Conservation (phyloP, 1,140 invertebrate genomes). For the Drosophila pseudoananassae region DNA sequence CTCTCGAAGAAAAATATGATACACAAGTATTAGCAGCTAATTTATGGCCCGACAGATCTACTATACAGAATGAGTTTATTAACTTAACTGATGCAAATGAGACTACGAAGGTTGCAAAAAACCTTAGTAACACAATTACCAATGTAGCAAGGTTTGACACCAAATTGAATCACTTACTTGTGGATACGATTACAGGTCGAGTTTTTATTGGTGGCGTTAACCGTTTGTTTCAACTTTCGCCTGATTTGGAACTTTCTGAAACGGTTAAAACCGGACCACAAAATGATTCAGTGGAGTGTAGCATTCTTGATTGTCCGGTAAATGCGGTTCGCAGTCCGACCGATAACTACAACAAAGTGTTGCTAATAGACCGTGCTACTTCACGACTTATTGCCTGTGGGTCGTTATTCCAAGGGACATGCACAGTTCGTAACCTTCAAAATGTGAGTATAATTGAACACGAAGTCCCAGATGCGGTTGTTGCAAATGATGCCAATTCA, state of each 20-base stretch:
- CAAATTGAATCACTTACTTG: constrained; percentile 91
- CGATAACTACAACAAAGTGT: constrained; percentile 97
- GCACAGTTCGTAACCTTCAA: constrained; percentile 93
- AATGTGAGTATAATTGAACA: constrained; percentile 93
- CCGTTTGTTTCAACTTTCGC: constrained; percentile 95
- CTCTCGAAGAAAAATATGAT: constrained; percentile 31
- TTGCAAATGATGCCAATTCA: constrained; percentile 96
- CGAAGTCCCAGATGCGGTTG: constrained; percentile 93
- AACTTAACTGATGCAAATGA: constrained; percentile 41
- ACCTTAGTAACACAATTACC: constrained; percentile 68
- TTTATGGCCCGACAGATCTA: constrained; percentile 3
- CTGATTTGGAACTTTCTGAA: constrained; percentile 91
- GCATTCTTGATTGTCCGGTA: constrained; percentile 92
- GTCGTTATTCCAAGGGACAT: constrained; percentile 95
- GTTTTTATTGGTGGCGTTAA: constrained; percentile 98
- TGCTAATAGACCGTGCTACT: constrained; percentile 96
- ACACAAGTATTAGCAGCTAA: constrained; percentile 19
- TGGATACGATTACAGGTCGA: constrained; percentile 95
- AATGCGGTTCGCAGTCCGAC: constrained; percentile 89
- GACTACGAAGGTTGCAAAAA: constrained; percentile 29
- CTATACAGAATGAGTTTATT: constrained; percentile 15
- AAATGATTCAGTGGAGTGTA: constrained; percentile 95
- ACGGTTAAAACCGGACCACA: constrained; percentile 94
- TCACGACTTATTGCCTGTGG: constrained; percentile 96
- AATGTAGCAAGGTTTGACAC: constrained; percentile 76